These are phyloP conservation scores for Syrphus vitripennis DNA, from an alignment of 2,888 invertebrate species.

Conservation along the genomic window DNA sequence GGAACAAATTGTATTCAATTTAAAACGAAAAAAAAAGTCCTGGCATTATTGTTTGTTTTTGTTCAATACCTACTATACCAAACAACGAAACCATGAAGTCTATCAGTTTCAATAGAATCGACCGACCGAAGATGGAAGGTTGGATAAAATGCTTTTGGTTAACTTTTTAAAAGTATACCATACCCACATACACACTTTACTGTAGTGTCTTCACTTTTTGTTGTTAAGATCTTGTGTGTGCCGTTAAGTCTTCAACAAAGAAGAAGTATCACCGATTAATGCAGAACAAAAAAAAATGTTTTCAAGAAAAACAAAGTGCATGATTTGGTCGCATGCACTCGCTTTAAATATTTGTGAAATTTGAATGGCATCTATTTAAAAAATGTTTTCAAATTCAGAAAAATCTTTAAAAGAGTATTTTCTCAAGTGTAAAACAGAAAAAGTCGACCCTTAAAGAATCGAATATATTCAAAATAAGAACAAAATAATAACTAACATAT, in stretches of 20 bases:
- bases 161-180: neutral
- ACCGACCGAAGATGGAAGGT: neutral
- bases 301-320: neutral
- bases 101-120: neutral
- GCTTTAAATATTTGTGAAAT: too few species aligned
- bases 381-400: too few species aligned
- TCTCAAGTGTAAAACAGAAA: too few species aligned
- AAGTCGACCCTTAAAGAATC: too few species aligned
- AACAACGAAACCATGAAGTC: constrained; percentile 2
- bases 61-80: constrained; percentile 15
- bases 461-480: too few species aligned
- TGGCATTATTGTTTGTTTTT: constrained; percentile 25
- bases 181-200: neutral
- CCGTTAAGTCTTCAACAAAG: neutral
- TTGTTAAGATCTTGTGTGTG: neutral
- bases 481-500: too few species aligned
- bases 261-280: neutral
- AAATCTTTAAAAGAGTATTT: too few species aligned
- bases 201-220: neutral
- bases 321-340: too few species aligned
- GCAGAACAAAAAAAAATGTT: neutral
- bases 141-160: constrained; percentile 5
- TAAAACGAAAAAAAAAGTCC: neutral
- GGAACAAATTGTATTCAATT: constrained; percentile 40
- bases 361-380: too few species aligned